Evolutionary conservation across 1,140 invertebrate species (phyloP), one percentile per base, ranked within the genome.

Genomic region (Leptinotarsa undecemlineata): DNA sequence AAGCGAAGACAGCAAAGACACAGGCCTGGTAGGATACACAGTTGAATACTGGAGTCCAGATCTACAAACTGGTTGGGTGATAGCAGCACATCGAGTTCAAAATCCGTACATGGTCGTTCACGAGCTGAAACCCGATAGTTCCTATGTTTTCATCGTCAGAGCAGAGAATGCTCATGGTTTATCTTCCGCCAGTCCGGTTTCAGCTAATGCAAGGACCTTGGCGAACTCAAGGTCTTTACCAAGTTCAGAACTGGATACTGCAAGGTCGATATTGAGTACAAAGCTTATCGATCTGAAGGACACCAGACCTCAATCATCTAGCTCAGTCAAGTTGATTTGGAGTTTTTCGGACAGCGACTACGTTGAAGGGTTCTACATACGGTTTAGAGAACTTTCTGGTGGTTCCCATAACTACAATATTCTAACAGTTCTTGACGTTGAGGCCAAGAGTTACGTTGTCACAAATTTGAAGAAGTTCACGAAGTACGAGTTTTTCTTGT

Each of bases 41-140:
- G 90, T 97, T 8, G 95, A 97, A 84, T 95, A 95, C 80, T 96
- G 93, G 85, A 96, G 94, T 85, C 91, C 91, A 6, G 93, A 94
- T 84, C 84, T 93, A 17, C 91, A 93, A 80, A 92, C 90, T 23
- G 90, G 92, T 72, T 95, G 94, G 86, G 94, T 95, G 84, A 87
- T 93, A 13, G 92, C 92, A 1, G 92, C 92, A 13, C 90, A 91
- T 78, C 88, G 91, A 68, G 89, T 95, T 47, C 88, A 88, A 23
- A 88, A 88, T 74, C 90, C 92, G 71, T 89, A 88, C 76, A 91
- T 91, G 81, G 88, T 90, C 64, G 91, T 94, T 80, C 88, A 87
- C 82, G 91, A 92, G 80, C 87, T 96, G 63, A 92, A 91, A 74
- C 92, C 92, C 3, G 94, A 94, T 78, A 95, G 93, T 20, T 90